Conservation (phyloP, 1,140 invertebrate species). For the Melitaea cinxia region DNA sequence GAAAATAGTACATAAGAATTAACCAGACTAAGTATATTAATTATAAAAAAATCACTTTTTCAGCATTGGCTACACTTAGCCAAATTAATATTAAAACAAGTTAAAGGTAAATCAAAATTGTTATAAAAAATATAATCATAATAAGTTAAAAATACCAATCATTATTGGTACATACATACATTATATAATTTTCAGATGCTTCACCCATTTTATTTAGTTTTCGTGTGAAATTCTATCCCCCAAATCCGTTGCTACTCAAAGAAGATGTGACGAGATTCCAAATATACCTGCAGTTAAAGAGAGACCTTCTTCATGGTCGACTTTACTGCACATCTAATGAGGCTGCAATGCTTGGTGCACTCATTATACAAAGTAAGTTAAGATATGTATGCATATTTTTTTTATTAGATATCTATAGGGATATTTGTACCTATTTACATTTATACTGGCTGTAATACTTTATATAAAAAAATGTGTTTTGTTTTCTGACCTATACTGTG, state of each 20-base stretch:
- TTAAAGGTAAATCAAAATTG: constrained; percentile 89
- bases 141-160: neutral
- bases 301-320: constrained; percentile 96
- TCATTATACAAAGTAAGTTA: constrained; percentile 95
- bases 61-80: constrained; percentile 98
- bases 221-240: constrained; percentile 97
- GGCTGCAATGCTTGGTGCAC: constrained; percentile 93
- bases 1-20: too few species aligned
- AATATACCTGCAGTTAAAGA: constrained; percentile 95
- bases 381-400: neutral
- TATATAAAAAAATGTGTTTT: too few species aligned
- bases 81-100: constrained; percentile 96
- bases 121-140: neutral
- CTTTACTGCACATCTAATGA: constrained; percentile 95
- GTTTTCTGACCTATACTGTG: too few species aligned
- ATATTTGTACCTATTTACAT: too few species aligned
- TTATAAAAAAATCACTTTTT: constrained; percentile 47
- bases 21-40: too few species aligned
- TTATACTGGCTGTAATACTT: too few species aligned
- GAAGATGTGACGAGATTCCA: constrained; percentile 95
- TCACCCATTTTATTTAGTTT: constrained; percentile 95
- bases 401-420: too few species aligned
- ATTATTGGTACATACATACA: too few species aligned
- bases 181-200: constrained; percentile 84
- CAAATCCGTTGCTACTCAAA: constrained; percentile 90